Percentiles rank a stretch among this genome's conserved stretches.
Evolutionary conservation across 2,888 invertebrate genomes (phyloP).

Genomic region (Brachyopa scutellaris): DNA sequence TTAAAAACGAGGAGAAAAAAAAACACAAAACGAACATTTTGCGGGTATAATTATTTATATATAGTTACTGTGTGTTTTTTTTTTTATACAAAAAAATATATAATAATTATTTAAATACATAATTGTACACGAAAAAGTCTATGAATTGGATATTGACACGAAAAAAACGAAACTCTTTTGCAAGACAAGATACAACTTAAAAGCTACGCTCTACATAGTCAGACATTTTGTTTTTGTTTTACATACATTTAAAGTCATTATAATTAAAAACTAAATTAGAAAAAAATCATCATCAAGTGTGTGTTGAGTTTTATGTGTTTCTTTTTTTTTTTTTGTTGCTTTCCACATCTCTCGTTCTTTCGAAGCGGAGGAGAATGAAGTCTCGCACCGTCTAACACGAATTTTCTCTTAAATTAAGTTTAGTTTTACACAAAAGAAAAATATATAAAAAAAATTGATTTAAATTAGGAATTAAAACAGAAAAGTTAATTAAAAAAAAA

Average conservation of each 20-base stretch:
- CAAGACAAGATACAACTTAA: constrained; percentile 68
- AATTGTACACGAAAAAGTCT: constrained; percentile 66
- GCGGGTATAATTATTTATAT: constrained; percentile 24
- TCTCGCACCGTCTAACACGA: constrained; percentile 8
- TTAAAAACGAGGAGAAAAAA: constrained; percentile 21
- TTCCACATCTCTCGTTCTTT: constrained; percentile 22
- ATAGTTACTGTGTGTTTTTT: constrained; percentile 7
- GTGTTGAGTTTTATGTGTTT: constrained; percentile 23
- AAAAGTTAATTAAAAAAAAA: constrained; percentile 2
- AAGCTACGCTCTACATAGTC: constrained; percentile 64
- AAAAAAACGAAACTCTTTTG: constrained; percentile 15
- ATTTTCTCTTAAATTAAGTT: constrained; percentile 38
- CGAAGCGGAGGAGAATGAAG: background rate
- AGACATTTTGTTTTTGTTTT: constrained; percentile 67
- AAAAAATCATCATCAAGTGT: constrained; percentile 33
- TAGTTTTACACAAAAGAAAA: constrained; percentile 49
- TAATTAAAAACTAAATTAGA: constrained; percentile 34
- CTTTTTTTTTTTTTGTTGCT: constrained; percentile 1
- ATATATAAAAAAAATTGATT: background rate
- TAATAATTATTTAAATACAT: constrained; percentile 44
- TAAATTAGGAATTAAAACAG: constrained; percentile 33
- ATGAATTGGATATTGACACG: constrained; percentile 33
- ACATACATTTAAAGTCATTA: constrained; percentile 76
- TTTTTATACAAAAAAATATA: constrained; percentile 38
- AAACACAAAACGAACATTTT: constrained; percentile 25